Conservation (phyloP, 1,140 invertebrate species). For the Araneus ventricosus region DNA sequence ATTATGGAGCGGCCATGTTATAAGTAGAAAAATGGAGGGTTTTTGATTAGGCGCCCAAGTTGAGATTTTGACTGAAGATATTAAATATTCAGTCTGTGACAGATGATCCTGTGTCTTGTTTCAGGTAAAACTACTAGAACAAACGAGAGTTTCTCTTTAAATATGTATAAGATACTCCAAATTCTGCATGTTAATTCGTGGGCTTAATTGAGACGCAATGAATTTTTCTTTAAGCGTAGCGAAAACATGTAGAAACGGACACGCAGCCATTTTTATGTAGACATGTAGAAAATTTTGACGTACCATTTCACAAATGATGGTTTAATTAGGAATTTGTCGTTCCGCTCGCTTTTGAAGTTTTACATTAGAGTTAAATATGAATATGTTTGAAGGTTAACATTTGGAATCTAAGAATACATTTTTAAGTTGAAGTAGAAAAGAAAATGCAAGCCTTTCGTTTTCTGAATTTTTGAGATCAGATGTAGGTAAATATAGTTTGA, state of each 20-base stretch:
- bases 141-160: constrained; percentile 30
- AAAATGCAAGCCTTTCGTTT: too few relatives aligned
- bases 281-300: constrained; percentile 25
- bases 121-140: neutral
- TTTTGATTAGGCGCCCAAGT: constrained; percentile 30
- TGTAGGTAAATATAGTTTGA: too few relatives aligned
- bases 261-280: neutral
- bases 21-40: constrained; percentile 31
- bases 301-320: neutral
- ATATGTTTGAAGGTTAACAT: neutral
- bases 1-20: constrained; percentile 24
- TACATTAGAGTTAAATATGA: neutral
- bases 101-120: constrained; percentile 15
- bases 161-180: constrained; percentile 44
- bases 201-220: constrained; percentile 31
- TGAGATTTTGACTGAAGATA: constrained; percentile 40
- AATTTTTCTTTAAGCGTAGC: constrained; percentile 12
- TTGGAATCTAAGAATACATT: too few relatives aligned
- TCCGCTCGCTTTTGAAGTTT: neutral
- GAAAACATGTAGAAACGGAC: neutral
- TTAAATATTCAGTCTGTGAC: constrained; percentile 52
- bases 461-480: too few relatives aligned
- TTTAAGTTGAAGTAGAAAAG: too few relatives aligned
- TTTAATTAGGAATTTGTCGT: neutral
- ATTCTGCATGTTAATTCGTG: constrained; percentile 55